phyloP scores from a whole-genome alignment of 2,113 vertebrate genomes.

The Mesembrinibis cayennensis region DNA sequence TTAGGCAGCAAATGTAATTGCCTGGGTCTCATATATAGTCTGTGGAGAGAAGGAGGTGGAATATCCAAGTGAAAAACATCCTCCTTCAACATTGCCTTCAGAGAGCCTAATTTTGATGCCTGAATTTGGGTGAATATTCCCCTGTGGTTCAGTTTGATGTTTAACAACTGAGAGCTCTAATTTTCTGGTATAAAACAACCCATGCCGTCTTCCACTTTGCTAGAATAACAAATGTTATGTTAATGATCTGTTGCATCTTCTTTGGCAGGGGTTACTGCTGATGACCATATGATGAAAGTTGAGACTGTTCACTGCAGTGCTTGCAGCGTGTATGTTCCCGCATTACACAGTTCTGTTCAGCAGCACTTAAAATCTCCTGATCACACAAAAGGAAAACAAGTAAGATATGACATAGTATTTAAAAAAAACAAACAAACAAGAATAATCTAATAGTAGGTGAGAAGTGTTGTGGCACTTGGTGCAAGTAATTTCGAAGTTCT shows the following conservation, averaged over 20 bases:
- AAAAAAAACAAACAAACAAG: neutral
- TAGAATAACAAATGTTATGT: neutral
- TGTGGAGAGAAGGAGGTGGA: neutral
- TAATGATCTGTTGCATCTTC: neutral
- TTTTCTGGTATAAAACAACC: neutral
- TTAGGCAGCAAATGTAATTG: neutral
- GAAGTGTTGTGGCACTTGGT: neutral
- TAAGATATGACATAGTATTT: conserved; percentile 3
- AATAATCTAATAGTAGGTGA: neutral
- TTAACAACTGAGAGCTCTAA: neutral
- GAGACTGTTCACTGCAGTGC: conserved; percentile 87
- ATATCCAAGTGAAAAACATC: neutral
- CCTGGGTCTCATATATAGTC: neutral
- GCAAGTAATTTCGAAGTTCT: neutral
- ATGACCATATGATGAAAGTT: conserved; percentile 88
- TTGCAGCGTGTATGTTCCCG: conserved; percentile 83
- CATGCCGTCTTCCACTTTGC: neutral
- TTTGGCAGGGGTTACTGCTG: conserved; percentile 79
- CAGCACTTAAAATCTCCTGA: conserved; percentile 83
- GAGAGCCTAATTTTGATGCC: neutral
- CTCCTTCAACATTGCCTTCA: neutral
- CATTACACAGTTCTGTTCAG: conserved; percentile 82
- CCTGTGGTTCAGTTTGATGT: neutral
- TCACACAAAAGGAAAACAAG: conserved; percentile 82
- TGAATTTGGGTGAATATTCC: neutral